Conservation (phyloP, 2,797 vertebrate genomes). For the Sciurus carolinensis region DNA sequence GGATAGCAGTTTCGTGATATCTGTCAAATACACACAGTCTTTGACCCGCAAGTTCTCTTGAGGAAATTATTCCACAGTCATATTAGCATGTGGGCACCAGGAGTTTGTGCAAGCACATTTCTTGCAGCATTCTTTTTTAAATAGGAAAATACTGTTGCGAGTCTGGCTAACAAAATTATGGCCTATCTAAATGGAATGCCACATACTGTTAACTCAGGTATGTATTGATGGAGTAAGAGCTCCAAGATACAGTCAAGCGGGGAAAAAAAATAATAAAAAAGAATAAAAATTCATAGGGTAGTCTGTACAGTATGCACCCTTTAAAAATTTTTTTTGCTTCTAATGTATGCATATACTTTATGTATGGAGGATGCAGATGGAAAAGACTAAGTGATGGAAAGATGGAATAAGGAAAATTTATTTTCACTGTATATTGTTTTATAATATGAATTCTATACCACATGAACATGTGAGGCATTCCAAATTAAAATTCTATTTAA, state of each 20-base stretch:
- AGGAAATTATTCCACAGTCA: not conserved
- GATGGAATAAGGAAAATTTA: not conserved
- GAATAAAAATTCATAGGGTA: too few species aligned
- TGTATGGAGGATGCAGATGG: not conserved
- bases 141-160: not conserved
- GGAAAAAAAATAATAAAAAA: too few species aligned
- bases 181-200: not conserved
- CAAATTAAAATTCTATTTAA: not conserved
- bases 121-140: not conserved
- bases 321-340: not conserved
- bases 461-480: not conserved
- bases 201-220: too few species aligned
- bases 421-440: not conserved
- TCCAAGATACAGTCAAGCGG: not conserved
- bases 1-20: too few species aligned
- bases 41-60: not conserved
- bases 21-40: not conserved
- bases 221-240: not conserved
- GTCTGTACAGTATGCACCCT: not conserved
- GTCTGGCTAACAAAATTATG: not conserved
- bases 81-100: not conserved
- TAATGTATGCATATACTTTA: not conserved
- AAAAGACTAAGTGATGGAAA: not conserved
- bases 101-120: not conserved
- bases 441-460: conserved; percentile 19